Evolutionary conservation across 1,140 invertebrate genomes (phyloP).

Genomic region (Drosophila setifemur): DNA sequence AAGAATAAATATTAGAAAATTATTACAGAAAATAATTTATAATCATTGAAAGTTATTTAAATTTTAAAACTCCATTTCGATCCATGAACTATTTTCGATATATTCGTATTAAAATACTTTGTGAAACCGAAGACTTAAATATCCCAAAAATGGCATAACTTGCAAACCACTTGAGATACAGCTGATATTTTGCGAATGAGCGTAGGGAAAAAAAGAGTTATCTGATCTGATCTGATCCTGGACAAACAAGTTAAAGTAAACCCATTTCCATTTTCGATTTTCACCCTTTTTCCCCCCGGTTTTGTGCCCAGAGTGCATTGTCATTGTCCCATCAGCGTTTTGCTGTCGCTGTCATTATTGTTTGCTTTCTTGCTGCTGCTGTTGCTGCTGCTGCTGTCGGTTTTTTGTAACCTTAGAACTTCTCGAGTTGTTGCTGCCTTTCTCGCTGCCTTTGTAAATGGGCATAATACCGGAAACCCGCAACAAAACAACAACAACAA

Average conservation of each 20-base stretch:
- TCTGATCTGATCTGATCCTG: not conserved
- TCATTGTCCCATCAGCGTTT: conserved; percentile 48
- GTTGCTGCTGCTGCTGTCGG: no score
- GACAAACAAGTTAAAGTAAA: not conserved
- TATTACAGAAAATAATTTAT: no score
- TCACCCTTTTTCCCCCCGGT: not conserved
- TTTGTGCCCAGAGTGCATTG: conserved; percentile 25
- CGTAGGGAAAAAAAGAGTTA: no score
- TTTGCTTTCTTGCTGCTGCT: conserved; percentile 68
- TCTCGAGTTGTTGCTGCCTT: conserved; percentile 64
- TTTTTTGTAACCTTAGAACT: conserved; percentile 75
- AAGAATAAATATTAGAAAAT: no score
- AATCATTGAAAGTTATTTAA: no score
- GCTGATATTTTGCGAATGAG: not conserved
- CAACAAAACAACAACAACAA: conserved; percentile 50
- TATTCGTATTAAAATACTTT: no score
- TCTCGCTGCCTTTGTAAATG: conserved; percentile 70
- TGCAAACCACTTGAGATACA: not conserved
- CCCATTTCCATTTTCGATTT: no score
- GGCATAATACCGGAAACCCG: conserved; percentile 75
- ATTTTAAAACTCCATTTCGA: no score
- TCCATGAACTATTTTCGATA: no score
- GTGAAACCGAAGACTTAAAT: no score
- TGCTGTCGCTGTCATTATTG: conserved; percentile 67
- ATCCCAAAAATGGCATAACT: no score